These are phyloP conservation scores for Conger conger DNA, from an alignment of 2,113 vertebrate species.

Conservation along the genomic window DNA sequence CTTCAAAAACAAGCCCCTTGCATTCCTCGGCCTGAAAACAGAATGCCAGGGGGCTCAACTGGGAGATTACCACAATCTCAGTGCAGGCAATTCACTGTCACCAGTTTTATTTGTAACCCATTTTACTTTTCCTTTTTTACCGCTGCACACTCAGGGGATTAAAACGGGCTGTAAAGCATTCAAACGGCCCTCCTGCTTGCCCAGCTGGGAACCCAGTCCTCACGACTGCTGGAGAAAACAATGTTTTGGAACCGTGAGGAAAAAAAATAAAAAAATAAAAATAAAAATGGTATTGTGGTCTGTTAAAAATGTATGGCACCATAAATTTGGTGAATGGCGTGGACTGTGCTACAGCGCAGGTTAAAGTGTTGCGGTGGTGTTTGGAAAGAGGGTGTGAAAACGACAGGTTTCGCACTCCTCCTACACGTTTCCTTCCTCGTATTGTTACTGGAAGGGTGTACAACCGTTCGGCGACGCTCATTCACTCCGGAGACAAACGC, in stretches of 20 bases:
- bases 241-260: neutral
- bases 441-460: conserved; percentile 16
- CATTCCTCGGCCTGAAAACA: neutral
- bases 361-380: neutral
- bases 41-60: neutral
- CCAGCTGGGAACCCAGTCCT: neutral
- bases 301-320: neutral
- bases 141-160: neutral
- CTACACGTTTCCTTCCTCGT: neutral
- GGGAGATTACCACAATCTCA: neutral
- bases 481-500: conserved; percentile 8
- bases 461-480: neutral
- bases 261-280: neutral
- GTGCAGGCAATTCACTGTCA: neutral
- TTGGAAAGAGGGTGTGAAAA: neutral
- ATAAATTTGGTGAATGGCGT: neutral
- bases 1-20: neutral
- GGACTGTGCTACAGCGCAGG: neutral
- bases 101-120: neutral
- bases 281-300: neutral
- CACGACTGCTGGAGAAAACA: neutral
- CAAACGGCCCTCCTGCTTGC: neutral
- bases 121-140: neutral
- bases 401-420: neutral
- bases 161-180: neutral